These are phyloP conservation scores for Micromesistius poutassou DNA, from an alignment of 2,797 vertebrate genomes.

Conservation along the genomic window DNA sequence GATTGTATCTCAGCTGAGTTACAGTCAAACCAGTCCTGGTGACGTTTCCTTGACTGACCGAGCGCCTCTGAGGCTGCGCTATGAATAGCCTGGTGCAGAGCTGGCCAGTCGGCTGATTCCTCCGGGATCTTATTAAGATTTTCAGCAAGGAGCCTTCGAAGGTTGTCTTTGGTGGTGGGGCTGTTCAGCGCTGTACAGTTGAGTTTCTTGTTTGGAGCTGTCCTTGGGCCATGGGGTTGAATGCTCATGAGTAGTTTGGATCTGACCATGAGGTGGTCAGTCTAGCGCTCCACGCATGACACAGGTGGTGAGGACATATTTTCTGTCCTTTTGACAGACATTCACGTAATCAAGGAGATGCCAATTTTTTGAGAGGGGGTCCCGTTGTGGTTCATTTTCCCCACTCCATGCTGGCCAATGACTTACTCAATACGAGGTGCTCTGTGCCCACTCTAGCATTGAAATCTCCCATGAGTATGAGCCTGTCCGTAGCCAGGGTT, in stretches of 20 bases:
- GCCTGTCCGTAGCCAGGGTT: constrained; percentile 5
- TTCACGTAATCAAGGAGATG: too few species aligned
- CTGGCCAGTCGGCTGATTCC: constrained; percentile 2
- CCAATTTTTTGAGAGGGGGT: too few species aligned
- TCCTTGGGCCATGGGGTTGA: background rate
- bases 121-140: background rate
- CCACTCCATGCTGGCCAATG: background rate
- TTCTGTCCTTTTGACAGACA: too few species aligned
- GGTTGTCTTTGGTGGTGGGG: background rate
- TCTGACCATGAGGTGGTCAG: too few species aligned
- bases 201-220: background rate
- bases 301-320: too few species aligned
- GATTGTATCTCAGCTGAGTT: too few species aligned
- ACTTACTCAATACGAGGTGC: background rate
- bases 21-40: too few species aligned
- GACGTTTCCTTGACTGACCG: background rate
- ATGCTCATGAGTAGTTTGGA: too few species aligned
- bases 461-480: background rate
- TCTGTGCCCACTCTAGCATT: background rate
- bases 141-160: background rate
- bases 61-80: constrained; percentile 11
- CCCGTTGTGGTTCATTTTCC: too few species aligned
- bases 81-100: constrained; percentile 2
- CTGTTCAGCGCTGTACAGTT: background rate
- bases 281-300: too few species aligned